Evolutionary conservation across 2,113 vertebrate genomes (phyloP), one percentile per base, ranked within the genome.

Genomic region (Bagarius yarrelli): DNA sequence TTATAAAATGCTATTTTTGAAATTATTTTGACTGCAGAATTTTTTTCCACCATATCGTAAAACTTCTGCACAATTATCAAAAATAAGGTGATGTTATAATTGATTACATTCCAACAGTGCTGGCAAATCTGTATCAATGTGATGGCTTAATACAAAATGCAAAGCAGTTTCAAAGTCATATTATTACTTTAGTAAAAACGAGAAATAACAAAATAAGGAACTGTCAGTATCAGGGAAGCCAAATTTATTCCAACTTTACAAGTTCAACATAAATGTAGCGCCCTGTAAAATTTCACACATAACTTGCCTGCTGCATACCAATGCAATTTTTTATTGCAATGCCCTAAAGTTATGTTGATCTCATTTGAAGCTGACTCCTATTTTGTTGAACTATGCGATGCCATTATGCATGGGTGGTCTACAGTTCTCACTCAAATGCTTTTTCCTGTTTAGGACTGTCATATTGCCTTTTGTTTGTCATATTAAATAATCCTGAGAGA

Each of bases 281-380:
- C 85, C 80, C 84, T 67, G 84, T 90, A 87, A 88, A 90, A 88
- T 88, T 85, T 88, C 87, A 89, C 87, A 89, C 85, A 88, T 88
- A 84, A 89, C 69, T 81, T 74, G 84, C 77, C 71, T 71, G 67
- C 78, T 82, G 83, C 73, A 84, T 87, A 72, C 81, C 82, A 76
- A 84, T 84, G 72, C 80, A 81, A 80, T 83, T 80, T 86, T 89
- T 85, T 87, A 89, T 80, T 69, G 82, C 77, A 36, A 53, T 80
- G 82, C 71, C 76, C 79, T 80, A 55, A 87, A 87, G 60, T 76
- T 76, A 86, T 71, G 61, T 73, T 84, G 60, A 84, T 85, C 47
- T 69, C 57, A 59, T 52, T 70, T 83, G 71, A 84, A 81, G 56
- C 61, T 56, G 74, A 40, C 50, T 70, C 72, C 47, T 34, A 71